Conservation (phyloP, 2,797 vertebrate genomes). For the Platalea minor region DNA sequence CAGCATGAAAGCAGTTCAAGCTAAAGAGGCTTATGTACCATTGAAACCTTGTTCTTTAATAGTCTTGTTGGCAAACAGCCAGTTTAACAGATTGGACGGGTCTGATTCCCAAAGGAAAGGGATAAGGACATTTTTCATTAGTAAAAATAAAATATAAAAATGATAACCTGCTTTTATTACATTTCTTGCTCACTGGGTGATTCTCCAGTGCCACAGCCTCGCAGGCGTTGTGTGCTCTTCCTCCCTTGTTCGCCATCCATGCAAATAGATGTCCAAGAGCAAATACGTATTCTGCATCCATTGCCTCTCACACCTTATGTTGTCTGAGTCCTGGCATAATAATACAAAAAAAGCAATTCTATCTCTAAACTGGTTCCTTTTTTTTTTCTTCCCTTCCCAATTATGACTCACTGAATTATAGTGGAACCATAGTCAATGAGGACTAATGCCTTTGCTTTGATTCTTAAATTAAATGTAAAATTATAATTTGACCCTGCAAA, state of each 20-base stretch:
- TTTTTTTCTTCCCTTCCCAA: fast-evolving
- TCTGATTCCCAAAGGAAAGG: not conserved
- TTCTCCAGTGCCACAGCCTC: not conserved
- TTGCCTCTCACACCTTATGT: fast-evolving
- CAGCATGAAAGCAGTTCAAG: not conserved
- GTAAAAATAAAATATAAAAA: not conserved
- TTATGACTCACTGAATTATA: not conserved
- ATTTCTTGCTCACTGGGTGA: not conserved
- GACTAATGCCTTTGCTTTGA: not conserved
- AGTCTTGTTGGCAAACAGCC: not conserved
- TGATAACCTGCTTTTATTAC: not conserved
- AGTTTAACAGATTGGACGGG: not conserved
- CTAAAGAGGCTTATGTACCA: not conserved
- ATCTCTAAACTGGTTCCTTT: not conserved
- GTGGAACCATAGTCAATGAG: not conserved
- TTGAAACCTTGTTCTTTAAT: not conserved
- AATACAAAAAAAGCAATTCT: not conserved
- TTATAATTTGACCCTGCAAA: not conserved
- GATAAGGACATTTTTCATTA: not conserved
- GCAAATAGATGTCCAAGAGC: not conserved
- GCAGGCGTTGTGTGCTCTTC: fast-evolving
- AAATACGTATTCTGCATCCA: fast-evolving
- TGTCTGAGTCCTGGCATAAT: not conserved
- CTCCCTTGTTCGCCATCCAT: fast-evolving
- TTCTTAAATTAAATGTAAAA: not conserved